Conservation (phyloP, 2,113 vertebrate species). For the Actenoides hombroni region DNA sequence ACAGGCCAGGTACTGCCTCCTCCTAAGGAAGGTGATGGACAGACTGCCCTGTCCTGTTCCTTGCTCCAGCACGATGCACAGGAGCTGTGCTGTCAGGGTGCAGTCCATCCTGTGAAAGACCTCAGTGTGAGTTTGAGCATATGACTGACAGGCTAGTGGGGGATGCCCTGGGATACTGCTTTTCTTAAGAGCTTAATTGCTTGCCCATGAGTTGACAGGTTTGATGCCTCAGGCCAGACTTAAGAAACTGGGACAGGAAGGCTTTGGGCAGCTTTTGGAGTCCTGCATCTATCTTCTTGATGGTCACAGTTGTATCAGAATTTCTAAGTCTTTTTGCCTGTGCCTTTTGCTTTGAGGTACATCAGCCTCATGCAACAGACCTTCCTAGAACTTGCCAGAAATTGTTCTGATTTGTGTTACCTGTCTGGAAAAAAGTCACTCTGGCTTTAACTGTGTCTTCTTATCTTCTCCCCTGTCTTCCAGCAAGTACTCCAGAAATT, state of each 20-base stretch:
- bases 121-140: not conserved
- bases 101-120: not conserved
- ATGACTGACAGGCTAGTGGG: not conserved
- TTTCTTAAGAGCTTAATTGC: not conserved
- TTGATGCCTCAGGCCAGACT: not conserved
- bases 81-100: too few relatives aligned
- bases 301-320: not conserved
- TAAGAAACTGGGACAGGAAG: not conserved
- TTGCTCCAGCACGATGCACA: fast-evolving
- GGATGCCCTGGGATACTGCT: fast-evolving
- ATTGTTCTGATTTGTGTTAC: not conserved
- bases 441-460: not conserved
- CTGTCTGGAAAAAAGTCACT: not conserved
- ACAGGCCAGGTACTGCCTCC: fast-evolving
- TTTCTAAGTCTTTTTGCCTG: not conserved
- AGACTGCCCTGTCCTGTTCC: fast-evolving
- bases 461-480: not conserved
- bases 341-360: not conserved
- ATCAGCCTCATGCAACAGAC: not conserved
- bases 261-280: not conserved
- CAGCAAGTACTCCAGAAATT: not conserved
- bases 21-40: fast-evolving
- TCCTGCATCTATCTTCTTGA: not conserved
- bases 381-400: not conserved
- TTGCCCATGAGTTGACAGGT: not conserved